Conservation (phyloP, 2,797 vertebrate genomes). For the Melanotaenia trifasciata region DNA sequence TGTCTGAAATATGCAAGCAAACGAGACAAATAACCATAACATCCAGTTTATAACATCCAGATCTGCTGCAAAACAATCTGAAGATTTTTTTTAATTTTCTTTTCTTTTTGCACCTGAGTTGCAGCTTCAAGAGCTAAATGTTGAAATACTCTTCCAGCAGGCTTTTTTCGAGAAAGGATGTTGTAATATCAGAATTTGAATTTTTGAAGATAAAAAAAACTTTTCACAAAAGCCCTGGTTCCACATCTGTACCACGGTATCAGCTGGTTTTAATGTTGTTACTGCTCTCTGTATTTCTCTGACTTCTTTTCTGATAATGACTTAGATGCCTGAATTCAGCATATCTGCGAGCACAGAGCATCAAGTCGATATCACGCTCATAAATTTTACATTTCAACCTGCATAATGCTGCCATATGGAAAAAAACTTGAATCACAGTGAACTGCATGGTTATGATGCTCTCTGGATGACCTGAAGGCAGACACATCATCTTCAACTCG, state of each 20-base stretch:
- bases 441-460: neutral
- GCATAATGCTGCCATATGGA: conserved; percentile 1
- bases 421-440: neutral
- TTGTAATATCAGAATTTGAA: too few relatives aligned
- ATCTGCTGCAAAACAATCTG: neutral
- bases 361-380: conserved; percentile 1
- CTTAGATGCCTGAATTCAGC: neutral
- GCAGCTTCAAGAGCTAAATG: too few relatives aligned
- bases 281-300: neutral
- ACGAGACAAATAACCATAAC: neutral
- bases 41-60: neutral
- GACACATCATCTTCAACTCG: neutral
- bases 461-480: neutral
- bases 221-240: neutral
- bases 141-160: too few relatives aligned
- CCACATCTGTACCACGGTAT: neutral
- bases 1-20: neutral
- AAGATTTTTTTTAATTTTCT: too few relatives aligned
- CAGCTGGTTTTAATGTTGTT: neutral
- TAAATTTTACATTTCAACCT: neutral
- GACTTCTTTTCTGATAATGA: neutral
- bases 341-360: neutral
- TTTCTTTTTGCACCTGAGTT: too few relatives aligned
- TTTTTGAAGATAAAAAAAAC: too few relatives aligned
- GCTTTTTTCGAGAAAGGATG: too few relatives aligned